Percentiles rank a stretch among this genome's conserved stretches.
These are phyloP conservation scores for Mnemiopsis leidyi DNA, from an alignment of 37 sponge, comb jelly and placozoan genomes.

Conservation along the genomic window DNA sequence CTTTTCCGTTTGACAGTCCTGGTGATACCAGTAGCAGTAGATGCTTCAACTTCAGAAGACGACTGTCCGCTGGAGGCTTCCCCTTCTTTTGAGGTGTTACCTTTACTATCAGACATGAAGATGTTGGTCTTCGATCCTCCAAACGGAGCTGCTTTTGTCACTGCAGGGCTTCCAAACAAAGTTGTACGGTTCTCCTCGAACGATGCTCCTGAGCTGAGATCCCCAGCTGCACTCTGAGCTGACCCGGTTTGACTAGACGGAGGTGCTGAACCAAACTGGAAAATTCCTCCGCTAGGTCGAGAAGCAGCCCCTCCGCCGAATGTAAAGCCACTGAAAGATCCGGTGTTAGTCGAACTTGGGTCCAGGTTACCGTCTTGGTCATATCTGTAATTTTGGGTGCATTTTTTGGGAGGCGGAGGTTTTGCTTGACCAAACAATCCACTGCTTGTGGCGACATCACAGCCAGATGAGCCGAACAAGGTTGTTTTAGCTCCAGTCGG, in stretches of 20 bases:
- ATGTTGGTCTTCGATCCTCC: not conserved
- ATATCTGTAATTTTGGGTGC: not conserved
- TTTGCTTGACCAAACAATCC: too few relatives aligned
- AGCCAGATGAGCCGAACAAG: too few relatives aligned
- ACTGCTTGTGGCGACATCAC: too few relatives aligned
- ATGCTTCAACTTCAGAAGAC: not conserved
- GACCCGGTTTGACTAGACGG: not conserved
- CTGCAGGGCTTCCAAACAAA: not conserved
- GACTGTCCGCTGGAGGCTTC: not conserved
- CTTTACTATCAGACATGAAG: not conserved
- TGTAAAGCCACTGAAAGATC: not conserved
- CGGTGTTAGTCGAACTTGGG: not conserved
- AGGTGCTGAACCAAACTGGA: not conserved
- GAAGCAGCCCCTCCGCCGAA: not conserved
- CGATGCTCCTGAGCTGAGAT: not conserved
- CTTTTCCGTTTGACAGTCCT: not conserved
- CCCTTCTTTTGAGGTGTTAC: not conserved
- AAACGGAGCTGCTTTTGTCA: not conserved
- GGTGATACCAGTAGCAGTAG: too few relatives aligned
- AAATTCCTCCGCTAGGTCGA: not conserved
- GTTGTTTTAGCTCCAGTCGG: slow-evolving; percentile 9
- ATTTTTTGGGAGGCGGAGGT: too few relatives aligned
- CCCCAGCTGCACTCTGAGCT: not conserved
- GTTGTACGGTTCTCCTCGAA: not conserved
- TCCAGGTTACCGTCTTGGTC: not conserved